A percentile compares a stretch with the other conserved stretches of the same genome.
Evolutionary conservation across 2,797 vertebrate genomes (phyloP).

Genomic region (Holocentrus rufus): DNA sequence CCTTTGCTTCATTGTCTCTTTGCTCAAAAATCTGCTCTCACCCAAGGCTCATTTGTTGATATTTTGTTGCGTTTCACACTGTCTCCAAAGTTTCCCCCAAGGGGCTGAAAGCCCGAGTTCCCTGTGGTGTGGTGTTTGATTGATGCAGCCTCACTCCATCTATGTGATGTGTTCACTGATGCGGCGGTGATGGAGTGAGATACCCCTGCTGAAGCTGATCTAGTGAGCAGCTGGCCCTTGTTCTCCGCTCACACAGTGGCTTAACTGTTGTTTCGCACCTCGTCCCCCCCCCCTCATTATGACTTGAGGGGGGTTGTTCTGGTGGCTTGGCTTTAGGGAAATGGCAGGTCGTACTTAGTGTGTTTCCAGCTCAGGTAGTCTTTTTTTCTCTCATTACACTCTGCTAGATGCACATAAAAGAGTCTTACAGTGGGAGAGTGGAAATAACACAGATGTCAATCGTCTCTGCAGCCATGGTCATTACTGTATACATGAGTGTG

Average conservation of each 20-base stretch:
- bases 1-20: constrained; percentile 30
- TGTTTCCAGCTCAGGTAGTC: constrained; percentile 32
- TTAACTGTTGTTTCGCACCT: constrained; percentile 58
- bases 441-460: constrained; percentile 19
- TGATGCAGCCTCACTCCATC: constrained; percentile 65
- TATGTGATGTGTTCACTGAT: constrained; percentile 69
- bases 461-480: background rate
- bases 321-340: constrained; percentile 46
- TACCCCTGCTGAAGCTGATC: constrained; percentile 67
- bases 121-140: constrained; percentile 66
- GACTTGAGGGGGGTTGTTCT: constrained; percentile 55
- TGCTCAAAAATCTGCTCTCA: constrained; percentile 47
- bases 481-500: constrained; percentile 7
- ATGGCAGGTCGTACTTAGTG: constrained; percentile 41
- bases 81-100: constrained; percentile 60
- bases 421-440: constrained; percentile 9
- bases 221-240: constrained; percentile 67
- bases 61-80: constrained; percentile 62
- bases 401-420: constrained; percentile 7
- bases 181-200: constrained; percentile 71
- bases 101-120: constrained; percentile 51
- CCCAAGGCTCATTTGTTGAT: constrained; percentile 65
- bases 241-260: constrained; percentile 43
- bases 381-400: constrained; percentile 21
- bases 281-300: constrained; percentile 56